phyloP scores from a whole-genome alignment of 2,797 vertebrate genomes.

The Triplophysa bombifrons region DNA sequence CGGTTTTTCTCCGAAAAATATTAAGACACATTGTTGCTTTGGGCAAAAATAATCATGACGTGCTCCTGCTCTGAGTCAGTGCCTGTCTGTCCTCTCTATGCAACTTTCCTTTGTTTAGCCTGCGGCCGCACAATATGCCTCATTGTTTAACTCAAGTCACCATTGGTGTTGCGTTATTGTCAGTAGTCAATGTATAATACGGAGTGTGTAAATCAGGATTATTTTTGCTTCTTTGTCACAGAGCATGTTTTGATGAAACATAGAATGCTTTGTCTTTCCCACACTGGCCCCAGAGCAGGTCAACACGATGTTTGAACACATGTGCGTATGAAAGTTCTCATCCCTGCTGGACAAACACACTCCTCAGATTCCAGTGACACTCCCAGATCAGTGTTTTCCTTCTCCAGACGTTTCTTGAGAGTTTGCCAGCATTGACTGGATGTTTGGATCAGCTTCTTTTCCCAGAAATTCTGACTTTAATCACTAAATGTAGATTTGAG shows the following conservation, averaged over 20 bases:
- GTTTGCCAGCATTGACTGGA: slow-evolving; percentile 13
- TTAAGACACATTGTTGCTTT: slow-evolving; percentile 55
- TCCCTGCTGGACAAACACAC: slow-evolving; percentile 67
- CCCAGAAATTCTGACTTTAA: slow-evolving; percentile 35
- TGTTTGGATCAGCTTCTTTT: not conserved
- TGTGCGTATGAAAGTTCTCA: slow-evolving; percentile 32
- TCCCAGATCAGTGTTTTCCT: slow-evolving; percentile 75
- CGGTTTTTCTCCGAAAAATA: slow-evolving; percentile 57
- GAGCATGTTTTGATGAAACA: slow-evolving; percentile 40
- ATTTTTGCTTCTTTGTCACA: slow-evolving; percentile 58
- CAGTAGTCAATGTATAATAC: slow-evolving; percentile 30
- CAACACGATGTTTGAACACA: slow-evolving; percentile 6
- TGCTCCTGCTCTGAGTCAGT: slow-evolving; percentile 72
- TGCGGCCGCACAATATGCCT: slow-evolving; percentile 69
- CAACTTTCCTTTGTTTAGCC: slow-evolving; percentile 70
- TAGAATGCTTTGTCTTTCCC: slow-evolving; percentile 36
- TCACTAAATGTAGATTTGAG: slow-evolving; percentile 46
- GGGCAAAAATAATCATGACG: slow-evolving; percentile 63
- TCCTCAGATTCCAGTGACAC: slow-evolving; percentile 57
- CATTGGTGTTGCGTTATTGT: slow-evolving; percentile 67
- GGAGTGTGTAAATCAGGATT: slow-evolving; percentile 62
- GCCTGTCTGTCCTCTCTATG: slow-evolving; percentile 60
- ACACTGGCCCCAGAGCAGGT: slow-evolving; percentile 7
- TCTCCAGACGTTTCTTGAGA: slow-evolving; percentile 50
- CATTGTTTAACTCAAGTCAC: slow-evolving; percentile 61